A percentile compares a stretch with the other conserved stretches of the same genome.
phyloP scores from a whole-genome alignment of 30 jellyfish, hydroid and myxozoan species.

The Mastigias papua region DNA sequence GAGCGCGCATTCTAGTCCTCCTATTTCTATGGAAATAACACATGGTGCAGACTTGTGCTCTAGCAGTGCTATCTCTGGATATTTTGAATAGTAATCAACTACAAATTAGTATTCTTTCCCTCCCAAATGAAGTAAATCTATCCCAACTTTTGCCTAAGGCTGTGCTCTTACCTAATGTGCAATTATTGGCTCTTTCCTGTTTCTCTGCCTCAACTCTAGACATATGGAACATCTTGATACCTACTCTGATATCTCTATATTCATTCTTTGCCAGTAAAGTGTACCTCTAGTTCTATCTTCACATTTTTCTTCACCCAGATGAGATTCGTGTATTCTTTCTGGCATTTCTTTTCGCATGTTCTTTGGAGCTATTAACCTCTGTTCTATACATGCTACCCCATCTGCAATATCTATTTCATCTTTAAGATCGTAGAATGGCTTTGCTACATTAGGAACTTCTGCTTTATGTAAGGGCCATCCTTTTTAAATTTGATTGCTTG shows the following conservation, averaged over 20 bases:
- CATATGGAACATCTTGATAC: conserved; percentile 22
- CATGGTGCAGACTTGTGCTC: conserved; percentile 34
- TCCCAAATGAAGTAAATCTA: conserved; percentile 35
- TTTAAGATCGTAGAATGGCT: conserved; percentile 32
- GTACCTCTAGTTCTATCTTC: conserved; percentile 55
- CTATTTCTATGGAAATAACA: too few species aligned
- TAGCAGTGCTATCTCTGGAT: conserved; percentile 49
- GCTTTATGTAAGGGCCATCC: conserved; percentile 54
- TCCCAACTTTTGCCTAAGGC: conserved; percentile 52
- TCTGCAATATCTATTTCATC: conserved; percentile 33
- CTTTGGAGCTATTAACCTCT: conserved; percentile 38
- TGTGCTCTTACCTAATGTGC: conserved; percentile 26
- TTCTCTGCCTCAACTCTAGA: conserved; percentile 27
- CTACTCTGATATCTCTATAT: neutral
- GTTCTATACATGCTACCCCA: conserved; percentile 51
- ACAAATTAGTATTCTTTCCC: conserved; percentile 41
- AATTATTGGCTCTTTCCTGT: conserved; percentile 38
- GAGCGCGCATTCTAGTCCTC: too few species aligned
- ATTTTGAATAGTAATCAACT: conserved; percentile 48
- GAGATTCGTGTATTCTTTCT: conserved; percentile 51
- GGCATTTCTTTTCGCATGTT: conserved; percentile 42
- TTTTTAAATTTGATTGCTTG: conserved; percentile 26
- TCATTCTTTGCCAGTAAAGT: conserved; percentile 47
- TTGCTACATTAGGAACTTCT: conserved; percentile 33
- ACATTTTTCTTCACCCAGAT: conserved; percentile 56